Evolutionary conservation across 2,113 vertebrate genomes (phyloP), one percentile per base, ranked within the genome.

Genomic region (Scophthalmus maximus): DNA sequence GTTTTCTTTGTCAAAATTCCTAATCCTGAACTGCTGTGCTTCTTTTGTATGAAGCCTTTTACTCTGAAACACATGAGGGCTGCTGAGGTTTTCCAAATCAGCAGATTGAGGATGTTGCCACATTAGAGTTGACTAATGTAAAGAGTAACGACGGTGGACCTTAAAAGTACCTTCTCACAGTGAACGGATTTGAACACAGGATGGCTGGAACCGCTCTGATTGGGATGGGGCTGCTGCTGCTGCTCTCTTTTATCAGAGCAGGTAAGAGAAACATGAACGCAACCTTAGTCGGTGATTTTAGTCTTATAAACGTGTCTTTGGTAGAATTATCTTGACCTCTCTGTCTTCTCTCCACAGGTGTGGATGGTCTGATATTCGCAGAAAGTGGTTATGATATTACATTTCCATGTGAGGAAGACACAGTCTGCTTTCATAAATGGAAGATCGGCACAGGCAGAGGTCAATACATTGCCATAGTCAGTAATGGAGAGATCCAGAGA

Each of bases 361-460:
- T 73, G 18, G 38, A 27, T 30, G 76, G 40, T 30, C 27, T 58
- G 29, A 42, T n/a, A 27, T 32, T 49, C 3, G 0, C 25, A 12
- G 22, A 2, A 15, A 0, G 0, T 4, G 0, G 3, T 5, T 53
- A 78, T 22, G 4, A 26, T 12, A 27, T 81, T 4, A 17, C 1
- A 27, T 49, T 51, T 20, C 70, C 72, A 7, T 83, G 88, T n/a
- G 18, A 14, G 22, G 55, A 59, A 12, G 23, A 34, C 7, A 1
- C 17, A 6, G 56, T 79, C 32, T 90, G 85, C 63, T 65, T 76
- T 57, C 44, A 71, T 20, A 2, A 53, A 3, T 81, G 64, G 72
- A 17, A 30, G 18, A 0, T 67, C 6, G 18, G 2, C 2, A 18
- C 0, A 17, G 20, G 2, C 0, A 0, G 10, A 4, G 49, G 8